These are phyloP conservation scores for Macroteleia sp. DNA, from an alignment of 2,888 invertebrate genomes.

Conservation along the genomic window DNA sequence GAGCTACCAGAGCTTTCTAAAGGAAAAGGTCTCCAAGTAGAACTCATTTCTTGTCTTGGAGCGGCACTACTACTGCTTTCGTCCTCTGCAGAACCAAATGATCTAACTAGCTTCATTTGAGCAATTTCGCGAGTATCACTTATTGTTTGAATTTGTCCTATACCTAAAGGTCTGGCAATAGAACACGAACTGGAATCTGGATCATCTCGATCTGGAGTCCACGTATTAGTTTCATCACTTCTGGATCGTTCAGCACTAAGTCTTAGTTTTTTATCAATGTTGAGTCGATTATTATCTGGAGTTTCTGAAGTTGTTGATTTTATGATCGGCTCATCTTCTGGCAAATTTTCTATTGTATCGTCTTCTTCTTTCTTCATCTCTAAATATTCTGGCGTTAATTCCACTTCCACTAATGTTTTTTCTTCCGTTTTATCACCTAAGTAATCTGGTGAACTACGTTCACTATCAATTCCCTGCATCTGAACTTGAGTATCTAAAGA, in stretches of 20 bases:
- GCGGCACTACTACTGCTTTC: slow-evolving; percentile 76
- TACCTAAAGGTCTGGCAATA: slow-evolving; percentile 91
- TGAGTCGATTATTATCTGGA: slow-evolving; percentile 69
- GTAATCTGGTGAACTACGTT: slow-evolving; percentile 81
- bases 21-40: slow-evolving; percentile 93
- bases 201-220: slow-evolving; percentile 87
- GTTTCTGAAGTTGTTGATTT: slow-evolving; percentile 63
- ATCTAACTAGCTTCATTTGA: slow-evolving; percentile 74
- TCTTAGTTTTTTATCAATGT: slow-evolving; percentile 85
- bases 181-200: slow-evolving; percentile 88
- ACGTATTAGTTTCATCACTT: slow-evolving; percentile 91
- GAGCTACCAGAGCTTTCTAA: slow-evolving; percentile 94
- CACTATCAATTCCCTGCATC: slow-evolving; percentile 79
- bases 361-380: slow-evolving; percentile 87
- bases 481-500: slow-evolving; percentile 80
- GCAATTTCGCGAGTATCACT: slow-evolving; percentile 80
- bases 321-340: slow-evolving; percentile 77
- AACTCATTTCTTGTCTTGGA: slow-evolving; percentile 87
- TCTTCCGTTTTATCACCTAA: slow-evolving; percentile 80
- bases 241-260: slow-evolving; percentile 90
- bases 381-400: slow-evolving; percentile 88
- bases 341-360: slow-evolving; percentile 85
- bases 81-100: slow-evolving; percentile 74
- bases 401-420: slow-evolving; percentile 84
- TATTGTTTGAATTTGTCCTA: slow-evolving; percentile 86